These are phyloP conservation scores for Mesorhabditis sp. DNA, from an alignment of 2,888 invertebrate species.

Conservation along the genomic window DNA sequence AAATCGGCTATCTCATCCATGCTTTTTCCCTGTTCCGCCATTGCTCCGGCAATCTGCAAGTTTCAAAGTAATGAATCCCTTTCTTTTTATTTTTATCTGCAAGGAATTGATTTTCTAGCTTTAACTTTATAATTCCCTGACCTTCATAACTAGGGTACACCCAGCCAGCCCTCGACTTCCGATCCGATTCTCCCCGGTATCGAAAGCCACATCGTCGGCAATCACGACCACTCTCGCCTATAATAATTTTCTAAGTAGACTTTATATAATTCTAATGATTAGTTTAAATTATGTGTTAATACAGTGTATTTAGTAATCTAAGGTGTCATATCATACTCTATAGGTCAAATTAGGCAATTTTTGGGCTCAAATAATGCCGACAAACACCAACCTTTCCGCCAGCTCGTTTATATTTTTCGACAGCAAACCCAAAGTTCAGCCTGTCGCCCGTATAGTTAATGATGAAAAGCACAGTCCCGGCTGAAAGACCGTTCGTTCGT, in stretches of 20 bases:
- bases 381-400: constrained; percentile 47
- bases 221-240: constrained; percentile 65
- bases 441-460: constrained; percentile 77
- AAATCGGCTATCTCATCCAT: constrained; percentile 65
- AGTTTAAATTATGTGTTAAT: background rate
- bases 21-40: constrained; percentile 68
- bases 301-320: background rate
- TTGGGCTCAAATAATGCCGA: background rate
- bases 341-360: too few species aligned
- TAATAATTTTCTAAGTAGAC: background rate
- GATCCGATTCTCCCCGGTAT: constrained; percentile 61
- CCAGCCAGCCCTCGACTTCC: constrained; percentile 69
- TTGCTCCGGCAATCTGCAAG: constrained; percentile 72
- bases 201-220: constrained; percentile 71
- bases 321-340: background rate
- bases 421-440: constrained; percentile 77
- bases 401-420: constrained; percentile 68
- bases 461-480: constrained; percentile 72
- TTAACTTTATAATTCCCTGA: constrained; percentile 10
- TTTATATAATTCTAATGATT: too few species aligned
- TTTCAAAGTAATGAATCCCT: constrained; percentile 1
- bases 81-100: background rate
- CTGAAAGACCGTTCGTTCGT: constrained; percentile 20
- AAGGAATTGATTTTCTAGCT: background rate
- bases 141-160: constrained; percentile 64